Evolutionary conservation across 2,888 invertebrate genomes (phyloP).

Genomic region (Lacanobia wlatinum): DNA sequence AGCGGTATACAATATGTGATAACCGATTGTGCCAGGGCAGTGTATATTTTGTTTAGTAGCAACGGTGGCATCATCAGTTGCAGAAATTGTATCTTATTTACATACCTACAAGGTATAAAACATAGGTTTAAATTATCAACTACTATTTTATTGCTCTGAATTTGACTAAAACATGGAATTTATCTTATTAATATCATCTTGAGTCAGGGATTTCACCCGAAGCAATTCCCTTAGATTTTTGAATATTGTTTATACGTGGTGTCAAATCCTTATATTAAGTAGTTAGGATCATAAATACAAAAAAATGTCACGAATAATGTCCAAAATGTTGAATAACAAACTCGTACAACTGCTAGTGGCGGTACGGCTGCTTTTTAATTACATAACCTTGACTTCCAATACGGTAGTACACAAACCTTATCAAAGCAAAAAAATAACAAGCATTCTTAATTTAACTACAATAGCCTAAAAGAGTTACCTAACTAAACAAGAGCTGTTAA

Average conservation of each 20-base stretch:
- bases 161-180: not conserved
- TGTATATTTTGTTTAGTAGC: too few relatives aligned
- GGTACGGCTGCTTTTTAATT: slow-evolving; percentile 7
- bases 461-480: slow-evolving; percentile 39
- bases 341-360: not conserved
- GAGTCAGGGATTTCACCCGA: too few relatives aligned
- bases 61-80: too few relatives aligned
- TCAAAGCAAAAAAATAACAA: slow-evolving; percentile 28
- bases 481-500: slow-evolving; percentile 41
- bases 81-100: too few relatives aligned
- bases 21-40: too few relatives aligned
- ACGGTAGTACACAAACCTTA: slow-evolving; percentile 24
- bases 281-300: not conserved
- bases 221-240: too few relatives aligned
- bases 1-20: too few relatives aligned
- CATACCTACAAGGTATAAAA: too few relatives aligned
- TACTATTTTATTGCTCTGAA: not conserved
- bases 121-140: too few relatives aligned
- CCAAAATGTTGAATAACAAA: not conserved
- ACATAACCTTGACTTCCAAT: slow-evolving; percentile 40
- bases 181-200: not conserved
- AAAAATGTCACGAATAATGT: not conserved
- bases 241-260: not conserved
- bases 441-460: slow-evolving; percentile 44
- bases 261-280: not conserved